Base-by-base conservation (phyloP, 2,797 vertebrate genomes). In the Acipenser ruthenus region DNA sequence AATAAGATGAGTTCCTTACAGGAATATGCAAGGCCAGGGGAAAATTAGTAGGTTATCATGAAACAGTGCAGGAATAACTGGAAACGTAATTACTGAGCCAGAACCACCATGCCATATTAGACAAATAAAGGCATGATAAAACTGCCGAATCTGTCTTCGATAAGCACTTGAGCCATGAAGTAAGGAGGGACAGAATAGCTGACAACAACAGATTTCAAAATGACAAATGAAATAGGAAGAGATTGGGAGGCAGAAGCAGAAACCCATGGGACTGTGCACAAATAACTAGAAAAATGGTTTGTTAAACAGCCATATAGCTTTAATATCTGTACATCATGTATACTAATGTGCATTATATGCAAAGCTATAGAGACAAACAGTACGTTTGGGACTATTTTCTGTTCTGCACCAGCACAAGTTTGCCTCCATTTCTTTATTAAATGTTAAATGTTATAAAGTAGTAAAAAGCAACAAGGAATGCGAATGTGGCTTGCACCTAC, bases 191-290 rank as follows among this genome's bases (percentile, higher is more conserved):
- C 75, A 80, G 74, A 85, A 85, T 75, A 81, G 86, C 86, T 89
- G 87, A 90, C 80, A 74, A 82, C 80, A 83, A 77, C 79, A 83
- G 77, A 84, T 85, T 87, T 74, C 73, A 74, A 72, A 82, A 85
- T 88, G 86, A 89, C 82, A 79, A 88, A 90, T 87, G 83, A 82
- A 81, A 78, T 78, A 80, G 74, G 82, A 84, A 84, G 80, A 73
- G 80, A 82, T 82, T 74, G 83, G 76, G 79, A 85, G 85, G 85
- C 81, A 10, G 59, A 83, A 72, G 11, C 37, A 76, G 80, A 80
- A 76, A 83, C 80, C 59, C 76, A 67, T 73, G 85, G 80, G 84
- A 83, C 76, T 75, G 77, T 64, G 77, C 69, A 73, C 70, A 60
- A 84, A 79, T 76, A 80, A 72, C 37, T 74, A 81, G 74, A 67